Conservation (phyloP, 2,888 invertebrate genomes). For the Isoperla grammatica region DNA sequence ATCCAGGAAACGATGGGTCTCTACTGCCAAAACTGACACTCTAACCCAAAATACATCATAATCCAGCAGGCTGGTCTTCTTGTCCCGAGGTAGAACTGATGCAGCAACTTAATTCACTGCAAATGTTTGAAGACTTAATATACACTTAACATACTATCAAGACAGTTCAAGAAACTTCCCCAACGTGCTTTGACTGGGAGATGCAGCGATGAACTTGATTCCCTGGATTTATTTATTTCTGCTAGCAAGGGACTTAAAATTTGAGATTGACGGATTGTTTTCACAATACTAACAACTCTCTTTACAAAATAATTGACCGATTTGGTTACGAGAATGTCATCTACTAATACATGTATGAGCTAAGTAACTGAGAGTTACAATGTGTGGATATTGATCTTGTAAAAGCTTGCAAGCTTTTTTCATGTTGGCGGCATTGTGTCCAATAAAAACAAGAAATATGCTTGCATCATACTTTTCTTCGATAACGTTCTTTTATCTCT, state of each 20-base stretch:
- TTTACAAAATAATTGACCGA: slow-evolving; percentile 22
- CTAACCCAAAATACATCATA: slow-evolving; percentile 27
- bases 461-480: slow-evolving; percentile 28
- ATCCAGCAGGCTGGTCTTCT: slow-evolving; percentile 22
- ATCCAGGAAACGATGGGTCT: slow-evolving; percentile 25
- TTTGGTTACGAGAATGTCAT: slow-evolving; percentile 23
- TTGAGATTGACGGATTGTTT: slow-evolving; percentile 23
- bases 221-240: not conserved
- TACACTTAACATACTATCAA: slow-evolving; percentile 24
- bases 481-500: slow-evolving; percentile 23
- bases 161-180: slow-evolving; percentile 24
- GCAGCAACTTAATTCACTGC: slow-evolving; percentile 23
- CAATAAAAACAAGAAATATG: slow-evolving; percentile 28
- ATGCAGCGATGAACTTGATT: slow-evolving; percentile 20
- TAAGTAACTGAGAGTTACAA: slow-evolving; percentile 25
- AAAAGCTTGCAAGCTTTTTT: slow-evolving; percentile 20
- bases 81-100: slow-evolving; percentile 11
- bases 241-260: slow-evolving; percentile 3
- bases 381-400: slow-evolving; percentile 21
- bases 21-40: slow-evolving; percentile 21
- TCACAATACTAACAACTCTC: slow-evolving; percentile 21
- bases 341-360: slow-evolving; percentile 25
- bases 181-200: slow-evolving; percentile 26
- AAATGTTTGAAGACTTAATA: slow-evolving; percentile 22
- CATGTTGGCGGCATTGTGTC: slow-evolving; percentile 30